These are phyloP conservation scores for Rhopalosiphum nymphaeae DNA, from an alignment of 2,888 invertebrate species.

Conservation along the genomic window DNA sequence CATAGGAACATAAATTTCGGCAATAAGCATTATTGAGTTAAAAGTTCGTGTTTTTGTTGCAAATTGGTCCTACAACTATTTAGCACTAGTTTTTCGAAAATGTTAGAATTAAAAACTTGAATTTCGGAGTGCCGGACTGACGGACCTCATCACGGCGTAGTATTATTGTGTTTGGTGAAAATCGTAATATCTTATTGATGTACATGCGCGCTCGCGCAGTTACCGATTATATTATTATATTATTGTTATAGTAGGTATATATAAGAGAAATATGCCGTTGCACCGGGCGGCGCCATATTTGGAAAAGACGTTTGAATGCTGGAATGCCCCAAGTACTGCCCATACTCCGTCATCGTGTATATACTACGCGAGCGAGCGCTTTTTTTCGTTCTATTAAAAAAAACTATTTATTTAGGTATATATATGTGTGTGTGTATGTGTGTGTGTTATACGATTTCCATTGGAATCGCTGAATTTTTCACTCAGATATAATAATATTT, in stretches of 20 bases:
- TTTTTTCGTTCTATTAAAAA: slow-evolving; percentile 6
- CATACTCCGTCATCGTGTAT: neutral
- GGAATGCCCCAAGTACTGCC: slow-evolving; percentile 39
- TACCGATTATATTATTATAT: slow-evolving; percentile 46
- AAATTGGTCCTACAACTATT: neutral
- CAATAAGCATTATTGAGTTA: neutral
- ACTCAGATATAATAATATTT: neutral
- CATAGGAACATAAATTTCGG: neutral
- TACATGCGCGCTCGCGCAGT: neutral
- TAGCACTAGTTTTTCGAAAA: neutral
- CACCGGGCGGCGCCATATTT: slow-evolving; percentile 51
- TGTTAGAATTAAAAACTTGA: neutral
- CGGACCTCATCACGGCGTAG: neutral
- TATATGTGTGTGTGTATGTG: no score
- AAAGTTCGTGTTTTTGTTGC: neutral
- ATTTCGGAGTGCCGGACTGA: neutral
- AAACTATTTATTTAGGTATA: neutral
- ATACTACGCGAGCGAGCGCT: neutral
- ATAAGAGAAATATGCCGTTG: slow-evolving; percentile 50
- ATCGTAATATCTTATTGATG: neutral
- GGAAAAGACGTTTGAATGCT: slow-evolving; percentile 50
- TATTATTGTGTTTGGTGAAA: slow-evolving; percentile 1
- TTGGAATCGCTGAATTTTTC: slow-evolving; percentile 3
- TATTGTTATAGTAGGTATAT: neutral
- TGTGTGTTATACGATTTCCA: neutral